Conservation (phyloP, 2,113 vertebrate genomes). For the Recurvirostra avosetta region DNA sequence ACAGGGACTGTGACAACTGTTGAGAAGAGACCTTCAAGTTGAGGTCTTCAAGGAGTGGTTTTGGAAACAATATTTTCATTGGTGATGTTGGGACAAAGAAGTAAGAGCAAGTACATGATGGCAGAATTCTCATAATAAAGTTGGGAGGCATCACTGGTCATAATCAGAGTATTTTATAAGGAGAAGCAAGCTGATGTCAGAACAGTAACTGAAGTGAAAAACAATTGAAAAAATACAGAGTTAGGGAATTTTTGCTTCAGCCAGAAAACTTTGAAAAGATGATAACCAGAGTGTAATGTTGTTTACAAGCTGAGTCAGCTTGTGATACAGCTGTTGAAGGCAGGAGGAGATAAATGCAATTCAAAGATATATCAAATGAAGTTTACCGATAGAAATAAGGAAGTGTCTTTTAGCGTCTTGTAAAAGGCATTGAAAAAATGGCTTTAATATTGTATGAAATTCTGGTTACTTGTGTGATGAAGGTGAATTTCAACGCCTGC, state of each 20-base stretch:
- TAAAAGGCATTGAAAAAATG: not conserved
- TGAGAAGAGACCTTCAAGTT: not conserved
- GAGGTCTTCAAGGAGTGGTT: not conserved
- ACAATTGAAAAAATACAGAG: not conserved
- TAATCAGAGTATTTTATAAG: not conserved
- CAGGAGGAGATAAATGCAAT: not conserved
- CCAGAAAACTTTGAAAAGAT: not conserved
- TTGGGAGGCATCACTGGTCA: not conserved
- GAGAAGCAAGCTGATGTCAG: not conserved
- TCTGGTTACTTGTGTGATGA: not conserved
- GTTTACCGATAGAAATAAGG: not conserved
- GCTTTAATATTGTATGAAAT: not conserved
- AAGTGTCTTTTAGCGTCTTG: not conserved
- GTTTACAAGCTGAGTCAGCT: not conserved
- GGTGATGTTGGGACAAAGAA: not conserved
- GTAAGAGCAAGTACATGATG: accelerated
- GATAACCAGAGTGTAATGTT: not conserved
- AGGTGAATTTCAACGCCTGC: not conserved
- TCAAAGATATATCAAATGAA: not conserved
- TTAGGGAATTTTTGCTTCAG: not conserved
- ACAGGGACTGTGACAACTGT: not conserved
- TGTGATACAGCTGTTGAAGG: not conserved
- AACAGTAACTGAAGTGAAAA: not conserved
- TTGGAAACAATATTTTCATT: not conserved
- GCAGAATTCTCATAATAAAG: not conserved